Base-by-base conservation (phyloP, 2,888 invertebrate species). In the Epinotia bilunana region DNA sequence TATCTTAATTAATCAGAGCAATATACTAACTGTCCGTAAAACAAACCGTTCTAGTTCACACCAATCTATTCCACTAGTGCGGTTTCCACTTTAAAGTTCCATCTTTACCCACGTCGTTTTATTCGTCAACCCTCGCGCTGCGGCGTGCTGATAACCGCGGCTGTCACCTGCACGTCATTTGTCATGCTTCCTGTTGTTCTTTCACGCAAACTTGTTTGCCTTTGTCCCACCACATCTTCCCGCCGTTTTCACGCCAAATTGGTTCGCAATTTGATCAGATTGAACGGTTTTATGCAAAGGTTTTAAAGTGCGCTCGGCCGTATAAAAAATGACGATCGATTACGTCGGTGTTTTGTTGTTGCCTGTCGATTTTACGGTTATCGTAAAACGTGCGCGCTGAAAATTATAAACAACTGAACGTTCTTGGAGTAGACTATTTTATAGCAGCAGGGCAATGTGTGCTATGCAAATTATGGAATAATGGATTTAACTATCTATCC, bases 161-260 rank as follows among this genome's bases (percentile, higher is more conserved):
- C 86, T 88, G 91, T 89, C 91, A 91, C 91, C 91, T 92, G 91
- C 87, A 87, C 85, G 86, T 92, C 91, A 90, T 93, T 93, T 93
- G 92, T 92, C 92, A 92, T 88, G 87, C 83, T 81, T 80, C 80
- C 81, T 87, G 86, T 86, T 86, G 86, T 88, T 88, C 75, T 75
- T 75, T 75, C 71, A 74, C 71, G 70, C 71, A 62, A 75, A 75
- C 75, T 64, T 72, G 75, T 75, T 75, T 75, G 75, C 75, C 72
- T 74, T 74, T 71, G 75, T 75, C 71, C 71, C 65, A 65, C 58
- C 63, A 62, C 68, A 60, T 74, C 74, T 69, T 74, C 63, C 23
- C 70, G 69, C 70, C 70, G 77, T 82, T 87, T 87, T 89, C 84
- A 86, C 83, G 86, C 83, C 82, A 86, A 90, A 90, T 89, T 89